These are phyloP conservation scores for Xanthia togata DNA, from an alignment of 2,888 invertebrate genomes.

Conservation along the genomic window DNA sequence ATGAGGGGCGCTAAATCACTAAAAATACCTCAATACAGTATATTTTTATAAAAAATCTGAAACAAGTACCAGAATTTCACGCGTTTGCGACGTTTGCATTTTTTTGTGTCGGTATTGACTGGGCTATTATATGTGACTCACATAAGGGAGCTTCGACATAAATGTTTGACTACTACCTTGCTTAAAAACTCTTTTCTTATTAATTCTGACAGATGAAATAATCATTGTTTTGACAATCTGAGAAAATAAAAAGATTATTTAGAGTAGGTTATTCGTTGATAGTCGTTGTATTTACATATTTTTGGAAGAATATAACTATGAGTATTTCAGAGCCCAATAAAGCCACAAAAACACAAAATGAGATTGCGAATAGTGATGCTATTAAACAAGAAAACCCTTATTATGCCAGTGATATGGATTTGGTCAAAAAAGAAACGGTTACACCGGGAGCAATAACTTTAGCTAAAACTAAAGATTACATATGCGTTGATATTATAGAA, in stretches of 20 bases:
- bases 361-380: constrained; percentile 4
- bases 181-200: constrained; percentile 17
- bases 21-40: too few relatives aligned
- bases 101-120: too few relatives aligned
- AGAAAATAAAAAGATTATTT: constrained; percentile 31
- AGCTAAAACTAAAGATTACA: constrained; percentile 22
- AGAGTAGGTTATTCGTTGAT: constrained; percentile 4
- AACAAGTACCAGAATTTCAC: too few relatives aligned
- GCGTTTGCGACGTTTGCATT: too few relatives aligned
- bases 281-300: constrained; percentile 5
- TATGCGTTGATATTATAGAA: constrained; percentile 25
- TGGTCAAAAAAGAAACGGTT: constrained; percentile 34
- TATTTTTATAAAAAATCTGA: too few relatives aligned
- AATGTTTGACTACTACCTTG: not conserved
- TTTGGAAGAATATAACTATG: constrained; percentile 33
- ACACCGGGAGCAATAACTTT: constrained; percentile 1
- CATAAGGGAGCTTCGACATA: not conserved
- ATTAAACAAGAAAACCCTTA: constrained; percentile 20
- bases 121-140: not conserved
- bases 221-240: not conserved
- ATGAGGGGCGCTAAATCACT: too few relatives aligned
- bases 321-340: constrained; percentile 26
- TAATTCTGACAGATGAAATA: not conserved
- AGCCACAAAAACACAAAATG: constrained; percentile 14
- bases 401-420: constrained; percentile 35